Conservation (phyloP, 2,888 invertebrate genomes). For the Linhomoeus sp. region DNA sequence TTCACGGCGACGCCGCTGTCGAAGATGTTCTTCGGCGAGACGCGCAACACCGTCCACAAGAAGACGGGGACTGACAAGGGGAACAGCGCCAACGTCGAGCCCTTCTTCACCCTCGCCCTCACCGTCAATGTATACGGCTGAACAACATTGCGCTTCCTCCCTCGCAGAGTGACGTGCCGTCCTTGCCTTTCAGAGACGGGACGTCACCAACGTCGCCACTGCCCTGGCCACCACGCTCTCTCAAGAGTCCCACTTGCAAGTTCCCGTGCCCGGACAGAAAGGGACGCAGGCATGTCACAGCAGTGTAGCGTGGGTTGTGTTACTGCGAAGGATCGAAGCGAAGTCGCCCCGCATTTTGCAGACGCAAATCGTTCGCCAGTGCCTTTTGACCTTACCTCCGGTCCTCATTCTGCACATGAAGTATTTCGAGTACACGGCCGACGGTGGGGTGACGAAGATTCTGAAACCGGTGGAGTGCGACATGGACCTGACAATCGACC, state of each 20-base stretch:
- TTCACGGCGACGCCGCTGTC: conserved; percentile 66
- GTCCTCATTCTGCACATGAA: conserved; percentile 9
- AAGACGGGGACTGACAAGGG: conserved; percentile 42
- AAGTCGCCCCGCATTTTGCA: too few relatives aligned
- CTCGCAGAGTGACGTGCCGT: too few relatives aligned
- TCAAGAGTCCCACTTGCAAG: too few relatives aligned
- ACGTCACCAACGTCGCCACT: not conserved
- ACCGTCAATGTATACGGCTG: conserved; percentile 93
- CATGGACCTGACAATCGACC: conserved; percentile 16
- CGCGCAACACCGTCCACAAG: conserved; percentile 54
- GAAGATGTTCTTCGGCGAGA: conserved; percentile 75
- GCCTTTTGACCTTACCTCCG: conserved; percentile 5
- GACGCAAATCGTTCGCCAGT: too few relatives aligned
- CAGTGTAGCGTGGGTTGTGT: too few relatives aligned
- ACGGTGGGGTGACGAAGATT: conserved; percentile 69
- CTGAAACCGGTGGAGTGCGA: conserved; percentile 69
- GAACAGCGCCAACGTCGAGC: conserved; percentile 74
- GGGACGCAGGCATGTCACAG: too few relatives aligned
- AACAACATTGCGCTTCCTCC: too few relatives aligned
- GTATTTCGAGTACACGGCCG: conserved; percentile 4
- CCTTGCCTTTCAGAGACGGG: too few relatives aligned
- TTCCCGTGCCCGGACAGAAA: too few relatives aligned
- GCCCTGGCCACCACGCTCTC: not conserved
- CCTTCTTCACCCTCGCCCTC: conserved; percentile 80
- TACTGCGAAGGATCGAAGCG: too few relatives aligned